Conservation (phyloP, 1,140 invertebrate genomes). For the Apocrypta bakeri region DNA sequence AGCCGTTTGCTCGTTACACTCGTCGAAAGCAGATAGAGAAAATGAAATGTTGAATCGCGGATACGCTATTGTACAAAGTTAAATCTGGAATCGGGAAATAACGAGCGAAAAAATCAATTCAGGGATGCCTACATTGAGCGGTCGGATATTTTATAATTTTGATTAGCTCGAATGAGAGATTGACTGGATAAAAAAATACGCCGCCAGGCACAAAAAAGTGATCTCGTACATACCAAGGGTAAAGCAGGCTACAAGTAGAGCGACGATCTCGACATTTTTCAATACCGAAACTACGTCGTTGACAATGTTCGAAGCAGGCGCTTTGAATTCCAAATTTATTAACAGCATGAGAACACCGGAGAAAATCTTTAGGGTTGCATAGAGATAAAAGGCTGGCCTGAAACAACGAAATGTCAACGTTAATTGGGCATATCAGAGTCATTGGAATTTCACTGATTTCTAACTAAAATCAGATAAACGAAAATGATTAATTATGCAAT, state of each 20-base stretch:
- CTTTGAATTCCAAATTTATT: slow-evolving; percentile 86
- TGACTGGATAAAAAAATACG: too few relatives aligned
- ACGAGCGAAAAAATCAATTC: too few relatives aligned
- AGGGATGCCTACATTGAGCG: too few relatives aligned
- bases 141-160: too few relatives aligned
- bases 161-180: too few relatives aligned
- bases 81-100: too few relatives aligned
- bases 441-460: too few relatives aligned
- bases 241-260: slow-evolving; percentile 83
- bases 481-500: too few relatives aligned
- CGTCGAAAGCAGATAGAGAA: background rate
- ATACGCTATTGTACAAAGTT: too few relatives aligned
- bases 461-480: too few relatives aligned
- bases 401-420: slow-evolving; percentile 18
- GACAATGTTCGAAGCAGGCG: slow-evolving; percentile 82
- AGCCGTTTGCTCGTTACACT: background rate
- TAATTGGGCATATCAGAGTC: too few relatives aligned
- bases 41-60: background rate
- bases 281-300: slow-evolving; percentile 82
- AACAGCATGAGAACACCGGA: slow-evolving; percentile 82
- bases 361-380: slow-evolving; percentile 81
- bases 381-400: slow-evolving; percentile 88
- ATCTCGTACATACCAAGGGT: slow-evolving; percentile 80
- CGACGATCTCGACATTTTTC: slow-evolving; percentile 83
- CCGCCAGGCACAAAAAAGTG: too few relatives aligned